Evolutionary conservation across 2,113 vertebrate genomes (phyloP), one percentile per base, ranked within the genome.

Genomic region (Menura novaehollandiae): DNA sequence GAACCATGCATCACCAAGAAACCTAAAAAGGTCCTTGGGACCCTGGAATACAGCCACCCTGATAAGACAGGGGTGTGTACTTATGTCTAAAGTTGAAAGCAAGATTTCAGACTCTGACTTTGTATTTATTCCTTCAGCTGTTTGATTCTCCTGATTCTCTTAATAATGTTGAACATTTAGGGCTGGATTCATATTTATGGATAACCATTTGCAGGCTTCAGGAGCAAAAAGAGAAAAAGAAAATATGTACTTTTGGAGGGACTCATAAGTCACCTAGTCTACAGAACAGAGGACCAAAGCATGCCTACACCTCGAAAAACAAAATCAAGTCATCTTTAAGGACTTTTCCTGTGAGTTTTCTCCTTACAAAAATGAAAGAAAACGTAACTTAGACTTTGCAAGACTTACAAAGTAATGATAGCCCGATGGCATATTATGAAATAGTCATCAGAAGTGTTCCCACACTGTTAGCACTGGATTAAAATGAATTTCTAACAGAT

Each of bases 401-500:
- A 88, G 44, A 24, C n/a, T 81, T 92, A 41, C 8, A 69, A 69
- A 84, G 13, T 51, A 67, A 41, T 49, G 71, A 55, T 56, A 78
- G 58, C 33, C n/a, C 11, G 17, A 14, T 67, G 24, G 22, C 39
- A 81, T 63, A 58, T 47, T 83, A 88, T 63, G 39, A 67, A 67
- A 88, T 43, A 91, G 30, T 60, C 56, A 89, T 60, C 64, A 84
- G 43, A 88, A 86, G 10, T 20, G 16, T 47, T 91, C 63, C 58
- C 37, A 66, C 32, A 60, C 44, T 52, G 13, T 75, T 84, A 86
- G 5, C 27, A 81, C 30, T 78, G 39, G 73, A 81, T 86, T 87
- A 68, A 92, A 95, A 90, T 43, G 3, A 68, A 84, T 95, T 92
- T 91, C 64, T 64, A 68, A 81, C 52, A 64, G 64, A 81, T 89